Conservation (phyloP, 2,888 invertebrate species). For the Stramonita haemastoma region DNA sequence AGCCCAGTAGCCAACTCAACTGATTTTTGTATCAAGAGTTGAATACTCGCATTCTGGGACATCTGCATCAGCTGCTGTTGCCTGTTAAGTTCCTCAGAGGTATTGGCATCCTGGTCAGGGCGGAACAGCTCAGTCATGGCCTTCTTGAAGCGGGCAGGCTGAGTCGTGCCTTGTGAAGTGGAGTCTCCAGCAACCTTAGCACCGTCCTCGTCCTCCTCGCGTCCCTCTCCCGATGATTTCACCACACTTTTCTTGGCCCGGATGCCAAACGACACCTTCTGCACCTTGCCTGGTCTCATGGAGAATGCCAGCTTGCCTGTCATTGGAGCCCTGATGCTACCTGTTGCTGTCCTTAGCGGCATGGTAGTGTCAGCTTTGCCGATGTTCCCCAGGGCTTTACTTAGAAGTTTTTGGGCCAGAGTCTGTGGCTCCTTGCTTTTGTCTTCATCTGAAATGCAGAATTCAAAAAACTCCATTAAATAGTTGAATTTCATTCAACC, state of each 20-base stretch:
- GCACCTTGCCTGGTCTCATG: constrained; percentile 37
- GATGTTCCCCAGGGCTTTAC: constrained; percentile 34
- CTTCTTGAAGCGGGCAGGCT: constrained; percentile 52
- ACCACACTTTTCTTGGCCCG: constrained; percentile 39
- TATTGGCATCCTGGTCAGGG: constrained; percentile 39
- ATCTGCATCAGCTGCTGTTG: not conserved
- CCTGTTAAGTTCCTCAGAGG: not conserved
- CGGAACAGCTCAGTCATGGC: constrained; percentile 53
- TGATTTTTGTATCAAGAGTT: not conserved
- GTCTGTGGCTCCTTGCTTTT: constrained; percentile 29
- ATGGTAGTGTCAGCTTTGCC: constrained; percentile 1
- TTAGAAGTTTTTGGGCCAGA: constrained; percentile 42
- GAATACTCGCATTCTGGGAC: not conserved
- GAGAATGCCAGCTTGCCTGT: constrained; percentile 36
- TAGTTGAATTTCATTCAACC: not conserved
- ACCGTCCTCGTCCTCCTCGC: constrained; percentile 24
- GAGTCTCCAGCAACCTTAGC: not conserved
- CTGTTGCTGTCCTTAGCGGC: not conserved
- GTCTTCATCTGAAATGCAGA: constrained; percentile 15
- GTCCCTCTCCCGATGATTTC: constrained; percentile 37
- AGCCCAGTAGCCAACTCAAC: not conserved
- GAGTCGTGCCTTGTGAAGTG: constrained; percentile 32
- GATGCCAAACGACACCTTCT: constrained; percentile 46
- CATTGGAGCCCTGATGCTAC: not conserved
- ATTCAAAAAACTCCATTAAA: not conserved